Evolutionary conservation across 2,888 invertebrate species (phyloP), one percentile per base, ranked within the genome.

Genomic region (Athetis lepigone): DNA sequence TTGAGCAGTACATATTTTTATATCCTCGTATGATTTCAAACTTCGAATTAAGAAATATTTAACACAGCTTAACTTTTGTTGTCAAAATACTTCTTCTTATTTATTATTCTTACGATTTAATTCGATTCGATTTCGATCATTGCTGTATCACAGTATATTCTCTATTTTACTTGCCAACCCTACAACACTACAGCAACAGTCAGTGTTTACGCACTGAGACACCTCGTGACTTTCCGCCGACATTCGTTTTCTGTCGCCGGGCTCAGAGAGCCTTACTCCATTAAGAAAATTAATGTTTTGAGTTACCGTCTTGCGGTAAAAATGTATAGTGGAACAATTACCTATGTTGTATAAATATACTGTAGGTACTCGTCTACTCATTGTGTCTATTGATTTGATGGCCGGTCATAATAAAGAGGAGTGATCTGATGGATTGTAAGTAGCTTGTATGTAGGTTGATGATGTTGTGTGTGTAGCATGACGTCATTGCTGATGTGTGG

Each of bases 221-320:
- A 92, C 90, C 90, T 90, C 83, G 86, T 80, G 87, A 84, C 85
- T 85, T 79, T 80, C 71, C 69, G 76, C 70, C 80, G 79, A 80
- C 85, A 85, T 84, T 87, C 83, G 85, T 87, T 86, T 86, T 86
- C 88, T 88, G 90, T 89, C 90, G 86, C 86, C 85, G 83, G 80
- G 90, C 90, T 92, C 88, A 89, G 83, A 82, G 85, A 88, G 88
- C 88, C 91, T 94, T 91, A 92, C 88, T 94, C 94, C 95, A 95
- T 95, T 95, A 95, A 89, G 92, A 92, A 95, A 95, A 95, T 95
- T 94, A 95, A 95, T 95, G 95, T 94, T 94, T 94, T 89, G 92
- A 94, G 92, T 94, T 92, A 94, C 65, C 54, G 57, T 79, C 79
- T 83, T 79, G 83, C 62, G 80, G 79, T 81, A 82, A 83, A 85